Evolutionary conservation across 2,888 invertebrate genomes (phyloP), one percentile per base, ranked within the genome.

Genomic region (Drepanosiphum platanoidis): DNA sequence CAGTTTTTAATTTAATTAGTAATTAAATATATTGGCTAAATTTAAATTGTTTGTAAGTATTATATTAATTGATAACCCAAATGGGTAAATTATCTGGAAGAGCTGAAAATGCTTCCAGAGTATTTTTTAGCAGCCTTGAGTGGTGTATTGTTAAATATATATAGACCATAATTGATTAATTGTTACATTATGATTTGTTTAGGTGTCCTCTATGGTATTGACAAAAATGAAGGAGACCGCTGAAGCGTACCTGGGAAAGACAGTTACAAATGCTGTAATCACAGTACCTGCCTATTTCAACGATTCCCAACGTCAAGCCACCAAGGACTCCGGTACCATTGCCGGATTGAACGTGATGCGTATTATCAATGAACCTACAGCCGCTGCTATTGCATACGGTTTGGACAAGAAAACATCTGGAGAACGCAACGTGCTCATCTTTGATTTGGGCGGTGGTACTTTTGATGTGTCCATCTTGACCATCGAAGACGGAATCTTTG

Each of bases 381-480:
- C 87, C n/a, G 87, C 87, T 64, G 87, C 87, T 18, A 72, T 87
- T n/a, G 87, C 87, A 15, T 87, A 87, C 32, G 87, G 87, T 52
- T 34, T 87, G 27, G 86, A 86, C 64, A 86, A 86, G 68, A 84
- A 84, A 52, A 74, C 84, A 61, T 83, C 82, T 83, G 86, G 86
- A 36, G 89, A 93, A 93, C 86, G 93, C 89, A 96, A 96, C 90
- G 96, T 97, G 3, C 91, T 97, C 46, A 92, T 97, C 88, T 96
- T 97, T 87, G 95, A 96, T 88, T 91, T 95, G 86, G 94, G 94
- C 34, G 97, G 97, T 87, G 97, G 96, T 58, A 97, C 96, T 64
- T 96, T 96, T 64, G 97, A 97, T 91, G 97, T 97, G 9, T 97
- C 97, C 52, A 93, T 97, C 87, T 91, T 97, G 46, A 93, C 95